These are phyloP conservation scores for Sebastes melanostomus DNA, from an alignment of 2,797 vertebrate genomes.

Conservation along the genomic window DNA sequence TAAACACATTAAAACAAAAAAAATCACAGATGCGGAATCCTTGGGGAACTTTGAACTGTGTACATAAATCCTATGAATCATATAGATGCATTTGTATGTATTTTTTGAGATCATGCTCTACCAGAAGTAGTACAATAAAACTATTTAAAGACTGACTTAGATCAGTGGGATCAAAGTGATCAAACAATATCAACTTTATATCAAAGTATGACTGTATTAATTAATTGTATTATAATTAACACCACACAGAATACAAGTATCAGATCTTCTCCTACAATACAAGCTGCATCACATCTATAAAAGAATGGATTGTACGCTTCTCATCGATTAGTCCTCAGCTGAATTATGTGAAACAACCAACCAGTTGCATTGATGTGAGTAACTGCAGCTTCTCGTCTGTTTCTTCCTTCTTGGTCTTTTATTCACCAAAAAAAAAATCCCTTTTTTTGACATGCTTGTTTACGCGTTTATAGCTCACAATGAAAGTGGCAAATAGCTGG, in stretches of 20 bases:
- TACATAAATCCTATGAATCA: background rate
- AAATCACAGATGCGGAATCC: background rate
- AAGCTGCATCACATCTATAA: background rate
- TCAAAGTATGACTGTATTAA: background rate
- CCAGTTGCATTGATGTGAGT: background rate
- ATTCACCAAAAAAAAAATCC: constrained; percentile 1
- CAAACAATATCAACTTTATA: background rate
- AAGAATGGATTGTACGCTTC: background rate
- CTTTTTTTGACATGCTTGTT: constrained; percentile 9
- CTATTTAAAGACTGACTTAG: background rate
- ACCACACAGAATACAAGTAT: background rate
- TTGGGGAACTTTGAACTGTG: background rate
- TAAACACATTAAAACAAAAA: background rate
- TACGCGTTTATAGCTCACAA: constrained; percentile 23
- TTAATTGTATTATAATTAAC: background rate
- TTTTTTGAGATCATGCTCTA: background rate
- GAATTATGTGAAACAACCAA: constrained; percentile 18
- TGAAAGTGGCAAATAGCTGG: constrained; percentile 18
- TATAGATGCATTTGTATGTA: background rate
- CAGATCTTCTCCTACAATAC: background rate
- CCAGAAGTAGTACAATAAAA: background rate
- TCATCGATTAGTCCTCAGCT: constrained; percentile 12
- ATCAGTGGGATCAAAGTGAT: background rate
- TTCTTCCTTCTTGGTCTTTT: background rate
- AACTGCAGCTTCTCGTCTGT: background rate